Conservation (phyloP, 2,888 invertebrate species). For the Dasysyrphus tricinctus region DNA sequence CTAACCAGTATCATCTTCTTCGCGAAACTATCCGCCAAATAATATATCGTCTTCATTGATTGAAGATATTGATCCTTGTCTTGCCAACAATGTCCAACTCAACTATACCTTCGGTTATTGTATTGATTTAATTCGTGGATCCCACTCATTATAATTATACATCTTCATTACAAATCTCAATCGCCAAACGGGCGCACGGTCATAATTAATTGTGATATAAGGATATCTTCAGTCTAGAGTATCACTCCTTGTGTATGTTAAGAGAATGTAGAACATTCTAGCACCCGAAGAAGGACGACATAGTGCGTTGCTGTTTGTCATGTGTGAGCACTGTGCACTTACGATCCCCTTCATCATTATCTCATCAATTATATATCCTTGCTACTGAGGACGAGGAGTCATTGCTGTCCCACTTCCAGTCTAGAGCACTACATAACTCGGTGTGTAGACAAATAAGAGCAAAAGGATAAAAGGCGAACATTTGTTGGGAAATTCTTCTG, state of each 20-base stretch:
- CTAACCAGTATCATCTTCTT: background rate
- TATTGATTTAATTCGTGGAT: constrained; percentile 65
- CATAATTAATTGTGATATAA: constrained; percentile 66
- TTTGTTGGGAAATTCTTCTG: background rate
- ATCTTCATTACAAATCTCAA: constrained; percentile 67
- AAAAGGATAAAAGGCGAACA: background rate
- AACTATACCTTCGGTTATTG: constrained; percentile 38
- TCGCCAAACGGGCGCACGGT: constrained; percentile 28
- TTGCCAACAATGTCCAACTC: constrained; percentile 23
- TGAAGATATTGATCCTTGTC: constrained; percentile 7
- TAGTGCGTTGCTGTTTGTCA: background rate
- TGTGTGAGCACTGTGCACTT: constrained; percentile 18
- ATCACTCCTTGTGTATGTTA: background rate
- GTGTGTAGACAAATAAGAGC: constrained; percentile 19
- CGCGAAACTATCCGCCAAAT: background rate
- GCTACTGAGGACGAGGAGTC: background rate
- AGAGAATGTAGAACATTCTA: background rate
- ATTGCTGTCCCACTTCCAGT: constrained; percentile 20
- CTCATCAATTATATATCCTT: constrained; percentile 41
- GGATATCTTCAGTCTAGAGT: constrained; percentile 54
- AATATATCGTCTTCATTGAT: background rate
- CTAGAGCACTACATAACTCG: background rate
- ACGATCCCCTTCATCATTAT: constrained; percentile 47
- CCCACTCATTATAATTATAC: constrained; percentile 59
- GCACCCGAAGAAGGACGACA: background rate